These are phyloP conservation scores for Actinernus sp. DNA, from an alignment of 92 coral and sea anemone genomes.

Conservation along the genomic window DNA sequence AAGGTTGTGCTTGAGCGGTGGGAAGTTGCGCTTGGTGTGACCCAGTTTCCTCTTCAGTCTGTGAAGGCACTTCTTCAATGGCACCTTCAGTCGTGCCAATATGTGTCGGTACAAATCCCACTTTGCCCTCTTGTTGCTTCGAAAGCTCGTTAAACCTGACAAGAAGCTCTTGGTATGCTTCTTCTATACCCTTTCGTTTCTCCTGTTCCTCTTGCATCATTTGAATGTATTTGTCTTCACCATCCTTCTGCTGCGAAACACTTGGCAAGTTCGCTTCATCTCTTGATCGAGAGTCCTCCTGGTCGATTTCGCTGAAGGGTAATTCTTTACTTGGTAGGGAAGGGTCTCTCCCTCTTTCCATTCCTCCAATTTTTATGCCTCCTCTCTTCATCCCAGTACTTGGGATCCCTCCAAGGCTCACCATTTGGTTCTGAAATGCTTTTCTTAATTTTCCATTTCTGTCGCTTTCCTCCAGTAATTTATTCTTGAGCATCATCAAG, in stretches of 20 bases:
- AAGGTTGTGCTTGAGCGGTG: no score
- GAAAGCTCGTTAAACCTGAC: neutral
- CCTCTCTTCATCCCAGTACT: neutral
- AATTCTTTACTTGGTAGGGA: neutral
- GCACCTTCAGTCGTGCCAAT: no score
- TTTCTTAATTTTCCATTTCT: slow-evolving; percentile 62
- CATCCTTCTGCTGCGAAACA: neutral
- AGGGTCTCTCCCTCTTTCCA: neutral
- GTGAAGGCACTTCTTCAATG: neutral
- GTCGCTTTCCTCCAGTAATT: slow-evolving; percentile 60
- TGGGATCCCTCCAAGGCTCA: slow-evolving; percentile 17
- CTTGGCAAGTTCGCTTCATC: neutral
- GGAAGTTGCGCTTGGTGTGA: no score
- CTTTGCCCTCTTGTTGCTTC: neutral
- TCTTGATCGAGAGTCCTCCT: neutral
- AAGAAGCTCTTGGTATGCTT: slow-evolving; percentile 11
- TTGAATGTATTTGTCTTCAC: neutral
- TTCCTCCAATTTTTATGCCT: neutral
- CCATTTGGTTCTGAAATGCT: slow-evolving; percentile 48
- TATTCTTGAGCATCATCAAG: slow-evolving; percentile 67
- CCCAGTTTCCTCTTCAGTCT: no score
- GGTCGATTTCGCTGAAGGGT: neutral
- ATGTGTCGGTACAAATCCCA: no score
- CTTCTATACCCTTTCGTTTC: slow-evolving; percentile 18
- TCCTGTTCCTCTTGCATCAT: slow-evolving; percentile 16